Evolutionary conservation across 1,140 invertebrate species (phyloP), one percentile per base, ranked within the genome.

Genomic region (Cataglyphis hispanica): DNA sequence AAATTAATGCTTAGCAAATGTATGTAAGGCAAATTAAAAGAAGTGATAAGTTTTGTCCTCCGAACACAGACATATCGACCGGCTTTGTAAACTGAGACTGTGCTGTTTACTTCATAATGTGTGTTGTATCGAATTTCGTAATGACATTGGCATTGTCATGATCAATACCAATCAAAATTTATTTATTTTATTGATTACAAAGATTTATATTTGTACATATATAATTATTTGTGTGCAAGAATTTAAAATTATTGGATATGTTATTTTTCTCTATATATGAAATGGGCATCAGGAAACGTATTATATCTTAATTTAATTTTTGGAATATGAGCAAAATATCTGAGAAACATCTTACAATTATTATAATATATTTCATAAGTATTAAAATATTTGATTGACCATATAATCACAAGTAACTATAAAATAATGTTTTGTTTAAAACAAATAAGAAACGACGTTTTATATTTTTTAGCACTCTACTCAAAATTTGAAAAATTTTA

Each of bases 81-180:
- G 19, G 11, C 5, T 5, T 22, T 69, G 78, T 50, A 87, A 88
- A 87, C 22, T 16, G 80, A 87, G 40, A 60, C 1, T 13, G 43
- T 40, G 13, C 37, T 34, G 31, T 37, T 13, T 16, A 2, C 43
- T 84, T 22, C 37, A 56, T 22, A 46, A 53, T 5, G 40, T 13
- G 7, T n/a, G 7, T 7, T 31, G 50, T 78, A 72, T 72, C n/a
- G 13, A 84, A 25, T 88, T 78, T 88, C 46, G 4, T 11, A 7
- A 31, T 16, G 8, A 5, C 37, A 37, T 31, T 31, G 1, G 13
- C n/a, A 25, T 53, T 53, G 34, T 10, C 7, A 11, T 37, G 61
- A 77, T 77, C 6, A 53, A 78, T 56, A 10, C 16, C 1, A n/a
- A 5, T 13, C 22, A 16, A 19, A 58, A 81, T n/a, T n/a, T n/a